phyloP scores from a whole-genome alignment of 2,113 vertebrate genomes.

The Sceloporus tristichus region DNA sequence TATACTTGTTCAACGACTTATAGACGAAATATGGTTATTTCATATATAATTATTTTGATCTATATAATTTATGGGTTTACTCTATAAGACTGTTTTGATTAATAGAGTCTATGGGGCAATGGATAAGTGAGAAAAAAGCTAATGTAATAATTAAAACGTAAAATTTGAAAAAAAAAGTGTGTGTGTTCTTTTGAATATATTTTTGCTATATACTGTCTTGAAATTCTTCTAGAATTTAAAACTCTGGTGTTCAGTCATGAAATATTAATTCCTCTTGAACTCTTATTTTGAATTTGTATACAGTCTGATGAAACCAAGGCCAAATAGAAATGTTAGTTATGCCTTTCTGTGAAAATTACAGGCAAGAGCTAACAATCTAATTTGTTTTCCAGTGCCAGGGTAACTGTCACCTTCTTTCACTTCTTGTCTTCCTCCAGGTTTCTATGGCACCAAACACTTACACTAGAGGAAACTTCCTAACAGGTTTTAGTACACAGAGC shows the following conservation, averaged over 20 bases:
- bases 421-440: no score
- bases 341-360: neutral
- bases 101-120: neutral
- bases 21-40: neutral
- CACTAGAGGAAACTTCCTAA: no score
- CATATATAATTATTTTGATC: neutral
- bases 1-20: slow-evolving; percentile 11
- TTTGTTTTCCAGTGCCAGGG: no score
- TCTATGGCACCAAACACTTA: no score
- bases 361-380: no score
- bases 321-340: neutral
- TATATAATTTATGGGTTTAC: neutral
- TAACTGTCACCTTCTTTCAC: no score
- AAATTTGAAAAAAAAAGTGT: neutral
- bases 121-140: neutral
- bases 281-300: neutral
- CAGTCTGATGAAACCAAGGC: neutral
- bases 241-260: neutral
- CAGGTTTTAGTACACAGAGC: no score
- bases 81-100: neutral
- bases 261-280: neutral
- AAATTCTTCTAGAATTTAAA: neutral
- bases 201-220: neutral
- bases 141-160: neutral
- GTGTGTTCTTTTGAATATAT: neutral